Percentiles rank a stretch among this genome's conserved stretches.
Evolutionary conservation across 2,797 vertebrate species (phyloP).

Genomic region (Ara ararauna): DNA sequence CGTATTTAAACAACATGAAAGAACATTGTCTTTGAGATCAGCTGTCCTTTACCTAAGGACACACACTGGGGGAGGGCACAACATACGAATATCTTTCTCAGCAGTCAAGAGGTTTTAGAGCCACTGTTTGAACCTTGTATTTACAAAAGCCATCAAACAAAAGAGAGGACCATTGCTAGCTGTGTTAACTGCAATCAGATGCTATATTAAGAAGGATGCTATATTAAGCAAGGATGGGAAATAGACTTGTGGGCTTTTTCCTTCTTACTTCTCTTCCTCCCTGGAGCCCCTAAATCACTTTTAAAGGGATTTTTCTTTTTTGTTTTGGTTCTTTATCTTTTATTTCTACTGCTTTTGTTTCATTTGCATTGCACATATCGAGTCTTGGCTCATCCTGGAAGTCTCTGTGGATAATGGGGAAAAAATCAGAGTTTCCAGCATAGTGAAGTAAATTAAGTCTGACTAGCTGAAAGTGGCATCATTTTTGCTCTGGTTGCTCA

Average conservation of each 20-base stretch:
- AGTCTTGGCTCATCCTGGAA: not conserved
- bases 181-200: not conserved
- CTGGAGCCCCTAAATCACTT: not conserved
- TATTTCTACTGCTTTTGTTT: not conserved
- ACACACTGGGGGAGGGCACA: not conserved
- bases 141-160: not conserved
- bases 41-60: not conserved
- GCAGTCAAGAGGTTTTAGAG: not conserved
- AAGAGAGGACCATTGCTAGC: not conserved
- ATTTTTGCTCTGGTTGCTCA: slow-evolving; percentile 1
- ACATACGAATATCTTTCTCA: not conserved
- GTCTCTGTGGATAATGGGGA: not conserved
- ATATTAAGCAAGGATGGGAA: not conserved
- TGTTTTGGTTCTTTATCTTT: not conserved
- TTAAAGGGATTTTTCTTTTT: not conserved
- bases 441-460: slow-evolving; percentile 26
- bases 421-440: not conserved
- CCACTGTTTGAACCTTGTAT: not conserved
- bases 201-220: not conserved
- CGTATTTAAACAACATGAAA: not conserved
- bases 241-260: not conserved
- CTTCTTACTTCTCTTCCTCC: not conserved
- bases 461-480: slow-evolving; percentile 17
- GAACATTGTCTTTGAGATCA: not conserved
- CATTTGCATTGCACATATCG: not conserved